phyloP scores from a whole-genome alignment of 2,113 vertebrate genomes.

The Natator depressus region DNA sequence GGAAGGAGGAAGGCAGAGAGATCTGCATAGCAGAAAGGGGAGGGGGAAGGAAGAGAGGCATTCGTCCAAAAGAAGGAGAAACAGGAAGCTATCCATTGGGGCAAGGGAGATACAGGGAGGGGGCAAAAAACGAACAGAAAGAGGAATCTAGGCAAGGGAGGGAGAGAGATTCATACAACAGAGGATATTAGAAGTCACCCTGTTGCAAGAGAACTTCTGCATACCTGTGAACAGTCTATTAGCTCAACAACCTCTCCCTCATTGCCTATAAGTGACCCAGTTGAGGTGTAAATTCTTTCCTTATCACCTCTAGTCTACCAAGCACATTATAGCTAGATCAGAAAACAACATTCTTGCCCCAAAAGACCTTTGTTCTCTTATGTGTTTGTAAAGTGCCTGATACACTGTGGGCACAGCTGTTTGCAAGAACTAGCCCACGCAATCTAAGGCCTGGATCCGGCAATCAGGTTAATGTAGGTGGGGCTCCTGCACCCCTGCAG shows the following conservation, averaged over 20 bases:
- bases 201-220: background rate
- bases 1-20: background rate
- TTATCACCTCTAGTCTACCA: background rate
- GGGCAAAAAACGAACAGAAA: background rate
- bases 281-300: background rate
- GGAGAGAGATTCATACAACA: background rate
- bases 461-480: background rate
- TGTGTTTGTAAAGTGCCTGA: background rate
- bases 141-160: background rate
- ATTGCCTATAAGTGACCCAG: background rate
- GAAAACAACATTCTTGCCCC: background rate
- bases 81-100: background rate
- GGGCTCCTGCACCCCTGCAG: background rate
- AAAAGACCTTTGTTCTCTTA: background rate
- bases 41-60: background rate
- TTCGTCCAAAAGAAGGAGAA: slow-evolving; percentile 8
- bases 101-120: background rate
- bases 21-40: background rate
- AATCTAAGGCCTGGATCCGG: background rate
- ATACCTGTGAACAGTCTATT: background rate
- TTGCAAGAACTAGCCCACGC: background rate
- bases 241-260: too few species aligned
- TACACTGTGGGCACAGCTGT: background rate
- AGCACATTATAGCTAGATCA: background rate
- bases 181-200: background rate